Evolutionary conservation across 2,113 vertebrate species (phyloP).

Genomic region (Pelvicachromis taeniatus): DNA sequence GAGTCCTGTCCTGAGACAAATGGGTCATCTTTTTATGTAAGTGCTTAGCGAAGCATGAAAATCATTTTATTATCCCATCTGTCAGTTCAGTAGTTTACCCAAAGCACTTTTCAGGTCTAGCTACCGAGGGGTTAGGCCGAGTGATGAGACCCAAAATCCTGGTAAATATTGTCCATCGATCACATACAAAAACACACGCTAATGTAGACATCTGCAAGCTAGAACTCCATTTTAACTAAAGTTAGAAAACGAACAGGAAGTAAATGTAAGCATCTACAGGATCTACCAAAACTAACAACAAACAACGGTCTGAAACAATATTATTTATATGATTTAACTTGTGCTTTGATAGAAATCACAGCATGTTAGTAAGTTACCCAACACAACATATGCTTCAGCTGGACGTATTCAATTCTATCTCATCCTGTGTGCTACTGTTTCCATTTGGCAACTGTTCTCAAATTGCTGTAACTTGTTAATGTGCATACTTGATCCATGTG

Average conservation of each 20-base stretch:
- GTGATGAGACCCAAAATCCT: slow-evolving; percentile 16
- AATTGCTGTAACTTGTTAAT: slow-evolving; percentile 26
- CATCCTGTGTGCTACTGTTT: slow-evolving; percentile 44
- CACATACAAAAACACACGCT: slow-evolving; percentile 51
- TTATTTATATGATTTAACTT: slow-evolving; percentile 20
- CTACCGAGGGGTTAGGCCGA: not conserved
- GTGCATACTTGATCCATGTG: slow-evolving; percentile 32
- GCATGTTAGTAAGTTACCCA: slow-evolving; percentile 24
- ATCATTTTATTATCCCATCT: slow-evolving; percentile 40
- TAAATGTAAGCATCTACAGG: slow-evolving; percentile 23
- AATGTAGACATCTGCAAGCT: slow-evolving; percentile 49
- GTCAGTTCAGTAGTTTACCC: slow-evolving; percentile 35
- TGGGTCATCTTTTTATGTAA: slow-evolving; percentile 33
- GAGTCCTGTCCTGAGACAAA: slow-evolving; percentile 42
- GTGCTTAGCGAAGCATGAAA: slow-evolving; percentile 45
- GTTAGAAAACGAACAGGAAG: slow-evolving; percentile 39
- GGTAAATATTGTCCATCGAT: slow-evolving; percentile 39
- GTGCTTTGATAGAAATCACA: slow-evolving; percentile 43
- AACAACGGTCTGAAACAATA: slow-evolving; percentile 38
- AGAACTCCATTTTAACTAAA: slow-evolving; percentile 32
- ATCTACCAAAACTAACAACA: slow-evolving; percentile 51
- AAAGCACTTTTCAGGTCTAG: slow-evolving; percentile 45
- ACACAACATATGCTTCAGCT: slow-evolving; percentile 20
- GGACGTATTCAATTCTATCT: slow-evolving; percentile 16
- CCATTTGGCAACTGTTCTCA: slow-evolving; percentile 62